A percentile compares a stretch with the other conserved stretches of the same genome.
Evolutionary conservation across 2,888 invertebrate species (phyloP).

Genomic region (Netelia inedita): DNA sequence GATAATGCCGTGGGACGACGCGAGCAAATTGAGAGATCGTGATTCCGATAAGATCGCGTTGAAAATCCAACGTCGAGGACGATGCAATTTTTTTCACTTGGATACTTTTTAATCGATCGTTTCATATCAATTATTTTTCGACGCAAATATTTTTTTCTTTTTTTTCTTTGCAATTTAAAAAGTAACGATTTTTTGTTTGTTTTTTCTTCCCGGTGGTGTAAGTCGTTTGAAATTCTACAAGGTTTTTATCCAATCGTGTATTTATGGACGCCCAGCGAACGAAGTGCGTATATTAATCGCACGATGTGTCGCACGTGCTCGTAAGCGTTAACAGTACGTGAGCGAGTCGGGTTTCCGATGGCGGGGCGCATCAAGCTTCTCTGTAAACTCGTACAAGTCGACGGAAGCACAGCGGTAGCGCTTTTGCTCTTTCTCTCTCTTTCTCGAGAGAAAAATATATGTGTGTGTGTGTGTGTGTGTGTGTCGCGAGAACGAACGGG

Average conservation of each 20-base stretch:
- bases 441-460: not conserved
- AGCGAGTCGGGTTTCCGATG: slow-evolving; percentile 17
- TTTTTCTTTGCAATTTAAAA: no score
- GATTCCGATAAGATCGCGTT: no score
- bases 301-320: slow-evolving; percentile 58
- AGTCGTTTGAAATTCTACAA: not conserved
- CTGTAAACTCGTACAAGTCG: slow-evolving; percentile 38
- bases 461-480: slow-evolving; percentile 12
- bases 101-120: not conserved
- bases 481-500: slow-evolving; percentile 59
- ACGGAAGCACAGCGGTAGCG: slow-evolving; percentile 16
- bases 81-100: not conserved
- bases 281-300: slow-evolving; percentile 52
- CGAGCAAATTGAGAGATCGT: not conserved
- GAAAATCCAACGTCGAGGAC: not conserved
- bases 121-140: no score
- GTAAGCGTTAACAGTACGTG: slow-evolving; percentile 52
- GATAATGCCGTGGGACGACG: not conserved
- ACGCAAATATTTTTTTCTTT: no score
- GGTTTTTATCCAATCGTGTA: slow-evolving; percentile 10
- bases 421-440: slow-evolving; percentile 20
- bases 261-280: not conserved
- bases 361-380: slow-evolving; percentile 29
- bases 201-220: not conserved
- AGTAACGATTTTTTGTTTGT: not conserved